Base-by-base conservation (phyloP, 2,113 vertebrate genomes). In the Chrysemys picta region DNA sequence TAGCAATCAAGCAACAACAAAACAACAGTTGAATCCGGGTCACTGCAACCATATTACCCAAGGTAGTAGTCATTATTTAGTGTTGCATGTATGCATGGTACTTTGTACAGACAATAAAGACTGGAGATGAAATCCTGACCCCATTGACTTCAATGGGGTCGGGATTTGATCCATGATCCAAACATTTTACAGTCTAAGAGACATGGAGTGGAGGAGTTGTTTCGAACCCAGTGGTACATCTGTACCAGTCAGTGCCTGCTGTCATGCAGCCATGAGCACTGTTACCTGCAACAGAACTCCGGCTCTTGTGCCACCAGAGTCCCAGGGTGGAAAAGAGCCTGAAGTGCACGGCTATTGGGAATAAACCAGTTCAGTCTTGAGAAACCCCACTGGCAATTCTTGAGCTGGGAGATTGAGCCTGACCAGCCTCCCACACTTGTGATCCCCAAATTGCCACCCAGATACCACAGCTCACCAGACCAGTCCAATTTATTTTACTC, bases 51-150 rank as follows among this genome's bases (percentile, higher is more conserved):
- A 72, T n/a, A 72, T 72, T 72, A 72, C 7, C 24, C 35, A 6
- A 1, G 0, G 2, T 0, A 5, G 4, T 11, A 0, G 1, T 4
- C 0, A 3, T 19, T 12, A 17, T 1, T n/a, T 22, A 38, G 65
- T 38, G 65, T 72, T 72, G 17, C 8, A 22, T 38, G 17, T 22
- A 19, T 38, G 19, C 17, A 38, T 38, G 9, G 9, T 16, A 38
- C n/a, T 72, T 72, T 38, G 8, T 38, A 38, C 17, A 8, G 7
- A 0, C 16, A 85, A 47, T 21, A 24, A 2, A 4, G 3, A 38
- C 19, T 10, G 21, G 19, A 72, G 5, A 35, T 0, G 53, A 75
- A 19, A 29, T 0, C 45, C 10, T 0, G 4, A 47, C 42, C 13
- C 25, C 75, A 4, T 0, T 2, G 47, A 10, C 81, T 17, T 22